Percentiles rank a stretch among this genome's conserved stretches.
Conservation (phyloP, 2,113 vertebrate genomes). For the Cyanoramphus novaezelandiae region DNA sequence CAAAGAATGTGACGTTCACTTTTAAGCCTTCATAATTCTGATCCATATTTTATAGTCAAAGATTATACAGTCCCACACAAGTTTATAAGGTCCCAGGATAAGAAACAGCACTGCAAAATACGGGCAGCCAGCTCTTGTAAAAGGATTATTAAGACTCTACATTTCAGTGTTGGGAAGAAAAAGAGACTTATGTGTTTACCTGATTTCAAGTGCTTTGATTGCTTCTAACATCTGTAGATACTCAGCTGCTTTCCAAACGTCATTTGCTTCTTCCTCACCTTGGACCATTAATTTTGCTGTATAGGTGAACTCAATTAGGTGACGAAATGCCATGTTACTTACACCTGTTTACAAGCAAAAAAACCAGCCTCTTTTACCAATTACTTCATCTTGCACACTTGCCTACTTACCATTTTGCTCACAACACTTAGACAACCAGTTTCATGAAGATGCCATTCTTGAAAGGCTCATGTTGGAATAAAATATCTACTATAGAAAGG, state of each 20-base stretch:
- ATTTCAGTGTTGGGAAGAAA: not conserved
- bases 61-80: not conserved
- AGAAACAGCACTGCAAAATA: not conserved
- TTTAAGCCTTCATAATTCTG: not conserved
- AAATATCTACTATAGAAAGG: not conserved
- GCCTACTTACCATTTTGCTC: not conserved
- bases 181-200: conserved; percentile 60
- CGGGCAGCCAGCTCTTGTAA: not conserved
- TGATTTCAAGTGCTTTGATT: conserved; percentile 92
- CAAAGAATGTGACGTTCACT: not conserved
- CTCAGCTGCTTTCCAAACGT: conserved; percentile 97
- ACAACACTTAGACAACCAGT: not conserved
- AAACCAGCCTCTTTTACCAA: not conserved
- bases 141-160: not conserved
- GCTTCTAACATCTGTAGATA: conserved; percentile 98
- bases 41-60: not conserved
- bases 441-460: not conserved
- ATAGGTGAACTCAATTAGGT: conserved; percentile 97
- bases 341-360: conserved; percentile 80
- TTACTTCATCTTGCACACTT: not conserved
- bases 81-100: not conserved
- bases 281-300: conserved; percentile 89
- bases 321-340: conserved; percentile 92
- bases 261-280: conserved; percentile 89
- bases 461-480: not conserved